Conservation (phyloP, 2,888 invertebrate genomes). For the Pyrochroa serraticornis region DNA sequence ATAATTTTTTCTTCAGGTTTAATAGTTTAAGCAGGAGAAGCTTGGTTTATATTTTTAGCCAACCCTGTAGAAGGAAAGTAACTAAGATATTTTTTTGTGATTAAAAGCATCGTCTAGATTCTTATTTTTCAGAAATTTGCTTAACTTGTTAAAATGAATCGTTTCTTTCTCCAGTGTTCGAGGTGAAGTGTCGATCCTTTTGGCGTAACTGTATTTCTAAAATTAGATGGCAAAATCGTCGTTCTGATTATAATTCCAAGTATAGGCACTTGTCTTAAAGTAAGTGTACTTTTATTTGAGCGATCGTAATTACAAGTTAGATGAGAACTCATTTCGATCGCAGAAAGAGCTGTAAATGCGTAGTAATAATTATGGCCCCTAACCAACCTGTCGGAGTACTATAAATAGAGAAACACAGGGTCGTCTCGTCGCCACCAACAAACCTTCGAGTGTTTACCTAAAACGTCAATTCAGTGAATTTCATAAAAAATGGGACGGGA, state of each 20-base stretch:
- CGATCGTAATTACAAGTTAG: conserved; percentile 26
- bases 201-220: conserved; percentile 20
- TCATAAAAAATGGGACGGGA: too few relatives aligned
- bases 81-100: too few relatives aligned
- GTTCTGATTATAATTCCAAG: conserved; percentile 18
- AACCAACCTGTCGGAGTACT: conserved; percentile 33
- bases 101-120: too few relatives aligned
- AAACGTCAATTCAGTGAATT: too few relatives aligned
- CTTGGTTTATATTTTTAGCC: too few relatives aligned
- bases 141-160: too few relatives aligned
- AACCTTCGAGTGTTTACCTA: too few relatives aligned
- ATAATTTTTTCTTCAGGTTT: too few relatives aligned
- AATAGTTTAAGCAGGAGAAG: too few relatives aligned
- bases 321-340: conserved; percentile 26
- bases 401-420: conserved; percentile 31
- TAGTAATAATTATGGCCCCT: conserved; percentile 31
- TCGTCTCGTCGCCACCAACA: conserved; percentile 8
- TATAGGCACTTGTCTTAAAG: conserved; percentile 15
- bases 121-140: too few relatives aligned
- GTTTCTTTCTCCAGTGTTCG: too few relatives aligned
- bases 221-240: conserved; percentile 22
- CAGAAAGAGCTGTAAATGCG: conserved; percentile 35
- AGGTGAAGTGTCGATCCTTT: neutral
- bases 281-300: conserved; percentile 15
- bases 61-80: too few relatives aligned